Percentiles rank a stretch among this genome's conserved stretches.
Conservation (phyloP, 2,888 invertebrate species). For the Drosophila maculinotata region DNA sequence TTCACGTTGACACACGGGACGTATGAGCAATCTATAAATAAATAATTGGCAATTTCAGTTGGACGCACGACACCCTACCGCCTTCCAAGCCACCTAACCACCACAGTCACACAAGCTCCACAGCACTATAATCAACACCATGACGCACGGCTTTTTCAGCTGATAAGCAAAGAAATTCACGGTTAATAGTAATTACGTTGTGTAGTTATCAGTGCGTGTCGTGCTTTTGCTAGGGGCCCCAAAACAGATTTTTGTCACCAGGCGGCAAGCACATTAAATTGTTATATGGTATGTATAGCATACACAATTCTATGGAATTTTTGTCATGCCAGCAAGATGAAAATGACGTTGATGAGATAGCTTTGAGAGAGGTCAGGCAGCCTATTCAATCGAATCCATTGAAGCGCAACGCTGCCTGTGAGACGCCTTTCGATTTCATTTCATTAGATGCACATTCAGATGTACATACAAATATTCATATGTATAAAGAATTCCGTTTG, state of each 20-base stretch:
- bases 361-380: constrained; percentile 49
- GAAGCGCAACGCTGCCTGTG: constrained; percentile 30
- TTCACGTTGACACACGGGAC: constrained; percentile 42
- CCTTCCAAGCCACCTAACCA: background rate
- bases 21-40: constrained; percentile 70
- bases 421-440: constrained; percentile 68
- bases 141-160: constrained; percentile 55
- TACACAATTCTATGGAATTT: constrained; percentile 17
- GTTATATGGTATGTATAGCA: background rate
- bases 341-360: constrained; percentile 32
- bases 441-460: constrained; percentile 26
- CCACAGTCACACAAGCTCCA: constrained; percentile 8
- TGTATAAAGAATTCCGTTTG: constrained; percentile 12
- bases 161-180: constrained; percentile 59
- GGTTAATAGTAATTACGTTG: constrained; percentile 64
- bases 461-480: background rate
- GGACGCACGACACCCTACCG: constrained; percentile 26
- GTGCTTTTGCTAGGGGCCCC: constrained; percentile 17
- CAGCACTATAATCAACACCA: constrained; percentile 26
- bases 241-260: constrained; percentile 56
- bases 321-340: constrained; percentile 9
- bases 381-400: constrained; percentile 59
- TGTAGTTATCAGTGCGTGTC: constrained; percentile 57
- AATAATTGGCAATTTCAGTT: constrained; percentile 49
- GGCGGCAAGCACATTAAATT: constrained; percentile 36